A percentile compares a stretch with the other conserved stretches of the same genome.
phyloP scores from a whole-genome alignment of 2,888 invertebrate species.

The Gymnosoma rotundatum region DNA sequence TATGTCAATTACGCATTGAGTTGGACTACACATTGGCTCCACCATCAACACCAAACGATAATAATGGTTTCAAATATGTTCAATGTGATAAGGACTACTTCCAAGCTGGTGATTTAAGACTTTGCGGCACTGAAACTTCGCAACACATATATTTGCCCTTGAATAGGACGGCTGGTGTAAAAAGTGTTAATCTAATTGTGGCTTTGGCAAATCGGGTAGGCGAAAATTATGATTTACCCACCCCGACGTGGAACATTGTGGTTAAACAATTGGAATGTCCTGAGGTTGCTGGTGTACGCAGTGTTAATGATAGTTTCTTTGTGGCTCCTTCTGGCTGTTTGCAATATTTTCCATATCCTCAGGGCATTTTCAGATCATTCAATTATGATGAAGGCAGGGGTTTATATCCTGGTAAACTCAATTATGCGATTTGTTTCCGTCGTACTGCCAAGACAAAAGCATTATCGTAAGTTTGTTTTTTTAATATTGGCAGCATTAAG shows the following conservation, averaged over 20 bases:
- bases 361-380: constrained; percentile 84
- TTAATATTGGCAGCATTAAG: no score
- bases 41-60: constrained; percentile 72
- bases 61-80: constrained; percentile 71
- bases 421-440: constrained; percentile 86
- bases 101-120: constrained; percentile 74
- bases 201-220: constrained; percentile 83
- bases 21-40: constrained; percentile 58
- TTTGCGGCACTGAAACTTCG: constrained; percentile 86
- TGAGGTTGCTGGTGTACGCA: neutral
- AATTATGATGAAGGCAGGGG: constrained; percentile 84
- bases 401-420: constrained; percentile 83
- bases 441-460: constrained; percentile 74
- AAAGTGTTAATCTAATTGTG: constrained; percentile 75
- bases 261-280: neutral
- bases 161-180: constrained; percentile 77
- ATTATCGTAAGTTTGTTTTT: constrained; percentile 73
- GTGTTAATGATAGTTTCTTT: constrained; percentile 74
- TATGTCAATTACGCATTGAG: constrained; percentile 73
- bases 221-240: constrained; percentile 9
- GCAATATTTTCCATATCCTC: constrained; percentile 86
- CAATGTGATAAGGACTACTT: constrained; percentile 77
- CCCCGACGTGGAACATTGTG: neutral
- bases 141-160: constrained; percentile 83
- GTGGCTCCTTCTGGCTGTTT: constrained; percentile 86